Base-by-base conservation (phyloP, 2,888 invertebrate species). In the Nomada fabriciana region DNA sequence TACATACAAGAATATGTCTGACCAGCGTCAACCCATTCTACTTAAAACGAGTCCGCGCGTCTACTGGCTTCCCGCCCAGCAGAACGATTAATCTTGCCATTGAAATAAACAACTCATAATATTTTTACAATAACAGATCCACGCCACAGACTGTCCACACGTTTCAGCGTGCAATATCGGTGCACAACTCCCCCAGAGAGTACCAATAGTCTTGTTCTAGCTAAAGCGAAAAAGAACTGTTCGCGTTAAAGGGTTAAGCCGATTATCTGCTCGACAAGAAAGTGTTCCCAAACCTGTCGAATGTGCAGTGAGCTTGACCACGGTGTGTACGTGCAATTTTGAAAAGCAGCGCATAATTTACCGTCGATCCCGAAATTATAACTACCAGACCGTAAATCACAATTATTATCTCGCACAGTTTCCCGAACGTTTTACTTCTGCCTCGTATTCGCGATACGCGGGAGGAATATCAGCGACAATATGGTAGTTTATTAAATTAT, bases 401-500 rank as follows among this genome's bases (percentile, higher is more conserved):
- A 76, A 80, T 82, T 80, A 82, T 82, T 75, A 80, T 80, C 61
- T 67, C 75, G 63, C 23, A 36, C 60, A 53, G 70, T 60, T 57
- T 65, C 43, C 59, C 70, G 36, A 71, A 52, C 43, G 65, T 67
- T 80, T 80, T 50, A 60, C 68, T 79, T 67, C 75, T 71, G 82
- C 65, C 25, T 61, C 67, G 69, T 29, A 23, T 52, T 10, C 80
- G 23, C 65, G 65, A 75, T 47, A 59, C 60, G 71, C 55, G 60
- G 52, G 64, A 71, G 77, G 42, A 77, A 67, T 71, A 80, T 67
- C 78, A 42, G 18, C 78, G 61, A 78, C 80, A 72, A 80, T 72
- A 78, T 72, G 67, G 80, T 67, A 63, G 67, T 78, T 80, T 65
- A 80, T 80, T 80, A 80, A 80, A 72, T 80, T 80, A 78, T 72